phyloP scores from a whole-genome alignment of 1,140 invertebrate species.

The Calosoma granatense region DNA sequence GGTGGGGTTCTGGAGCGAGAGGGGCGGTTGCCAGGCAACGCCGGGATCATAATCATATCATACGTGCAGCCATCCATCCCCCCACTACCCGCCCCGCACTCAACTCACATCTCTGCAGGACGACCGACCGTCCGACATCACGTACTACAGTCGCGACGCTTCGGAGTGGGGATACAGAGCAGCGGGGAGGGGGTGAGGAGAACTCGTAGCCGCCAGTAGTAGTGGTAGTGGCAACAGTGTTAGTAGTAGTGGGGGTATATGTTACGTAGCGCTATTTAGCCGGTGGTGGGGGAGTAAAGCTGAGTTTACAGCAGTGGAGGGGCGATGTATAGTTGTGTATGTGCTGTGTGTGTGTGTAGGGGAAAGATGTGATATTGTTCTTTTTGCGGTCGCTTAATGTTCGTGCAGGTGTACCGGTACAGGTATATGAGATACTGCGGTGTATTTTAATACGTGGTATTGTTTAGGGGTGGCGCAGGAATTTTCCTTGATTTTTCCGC shows the following conservation, averaged over 20 bases:
- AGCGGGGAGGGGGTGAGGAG: neutral
- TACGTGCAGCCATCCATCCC: neutral
- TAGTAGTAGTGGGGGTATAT: too few species aligned
- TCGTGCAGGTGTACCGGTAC: neutral
- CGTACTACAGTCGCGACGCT: neutral
- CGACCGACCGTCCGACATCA: neutral
- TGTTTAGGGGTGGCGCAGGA: neutral
- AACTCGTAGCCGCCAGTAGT: too few species aligned
- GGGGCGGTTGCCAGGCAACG: neutral
- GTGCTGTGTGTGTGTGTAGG: too few species aligned
- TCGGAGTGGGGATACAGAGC: neutral
- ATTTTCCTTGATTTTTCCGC: neutral
- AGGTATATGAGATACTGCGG: neutral
- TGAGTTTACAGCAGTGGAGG: neutral
- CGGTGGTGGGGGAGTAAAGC: neutral
- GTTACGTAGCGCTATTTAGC: neutral
- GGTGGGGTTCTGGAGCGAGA: neutral
- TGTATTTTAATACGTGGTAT: neutral
- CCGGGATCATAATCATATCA: constrained; percentile 8
- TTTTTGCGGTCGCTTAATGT: constrained; percentile 6
- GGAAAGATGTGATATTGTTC: constrained; percentile 3
- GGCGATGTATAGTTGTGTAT: neutral
- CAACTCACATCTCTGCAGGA: neutral
- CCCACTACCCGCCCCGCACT: neutral
- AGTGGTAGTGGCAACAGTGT: too few species aligned